Evolutionary conservation across 2,888 invertebrate genomes (phyloP), one percentile per base, ranked within the genome.

Genomic region (Limnephilus lunatus): DNA sequence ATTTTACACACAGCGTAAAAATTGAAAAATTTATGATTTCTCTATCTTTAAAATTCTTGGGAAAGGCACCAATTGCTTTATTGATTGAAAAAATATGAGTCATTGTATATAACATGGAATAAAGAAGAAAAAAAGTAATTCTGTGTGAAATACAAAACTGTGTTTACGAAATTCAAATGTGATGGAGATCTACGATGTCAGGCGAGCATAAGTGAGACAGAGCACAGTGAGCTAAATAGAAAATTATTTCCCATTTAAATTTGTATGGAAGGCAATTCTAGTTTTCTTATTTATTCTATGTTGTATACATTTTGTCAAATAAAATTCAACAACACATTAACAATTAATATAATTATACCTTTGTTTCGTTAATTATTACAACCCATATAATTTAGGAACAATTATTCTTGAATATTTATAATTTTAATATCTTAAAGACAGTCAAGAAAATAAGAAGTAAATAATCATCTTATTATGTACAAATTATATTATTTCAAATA

Each of bases 401-500:
- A 83, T 83, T 35, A 35, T 83, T 35, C 35, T 35, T 82, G 30
- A 82, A 82, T 32, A 32, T 35, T 35, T 35, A 35, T 31, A 31
- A 35, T 32, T 35, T 35, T 32, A 35, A 83, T 35, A 83, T 83
- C 31, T 32, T 35, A 44, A 35, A 32, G 32, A 39, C 25, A 83
- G 83, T 83, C 32, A 83, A 25, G 32, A 35, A 83, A 83, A 83
- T 11, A 19, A 31, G 32, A 83, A 32, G 35, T 35, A 83, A 31
- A 83, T 35, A 83, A 35, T 35, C 83, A 83, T 83, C 15, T 83
- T 83, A 83, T 83, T 32, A 35, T 32, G 83, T 87, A 30, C 87
- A 87, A 48, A 48, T 87, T 39, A 87, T 15, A 48, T 87, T 30
- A 86, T 48, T 86, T 53, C 44, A 87, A 87, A 87, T 31, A 87